Evolutionary conservation across 1,140 invertebrate genomes (phyloP).

Genomic region (Lethocerus indicus): DNA sequence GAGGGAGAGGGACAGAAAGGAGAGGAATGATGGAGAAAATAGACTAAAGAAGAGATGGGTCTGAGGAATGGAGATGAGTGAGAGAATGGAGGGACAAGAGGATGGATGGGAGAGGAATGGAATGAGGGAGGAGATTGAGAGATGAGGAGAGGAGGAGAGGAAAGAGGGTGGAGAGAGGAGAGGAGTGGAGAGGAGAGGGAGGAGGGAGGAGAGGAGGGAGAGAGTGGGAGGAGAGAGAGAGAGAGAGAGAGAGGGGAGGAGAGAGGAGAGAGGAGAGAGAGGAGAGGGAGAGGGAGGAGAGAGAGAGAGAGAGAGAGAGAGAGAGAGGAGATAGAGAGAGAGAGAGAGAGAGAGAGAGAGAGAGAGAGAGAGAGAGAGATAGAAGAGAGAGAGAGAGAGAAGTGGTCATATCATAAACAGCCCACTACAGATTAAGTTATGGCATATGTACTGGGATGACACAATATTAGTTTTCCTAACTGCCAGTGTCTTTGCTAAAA

Average conservation of each 20-base stretch:
- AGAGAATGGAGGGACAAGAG: not conserved
- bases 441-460: no score
- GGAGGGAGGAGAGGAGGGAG: not conserved
- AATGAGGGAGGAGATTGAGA: not conserved
- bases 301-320: not conserved
- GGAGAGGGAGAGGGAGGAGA: not conserved
- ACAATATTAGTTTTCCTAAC: no score
- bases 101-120: not conserved
- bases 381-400: not conserved
- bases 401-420: no score
- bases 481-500: no score
- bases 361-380: not conserved
- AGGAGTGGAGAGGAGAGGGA: conserved; percentile 1
- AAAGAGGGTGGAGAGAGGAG: not conserved
- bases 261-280: not conserved
- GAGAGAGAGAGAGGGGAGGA: conserved; percentile 1
- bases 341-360: not conserved
- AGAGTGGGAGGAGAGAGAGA: not conserved
- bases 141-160: not conserved
- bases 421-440: no score
- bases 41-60: not conserved
- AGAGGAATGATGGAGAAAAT: not conserved
- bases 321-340: no score
- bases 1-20: not conserved
- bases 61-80: not conserved